Evolutionary conservation across 1,140 invertebrate genomes (phyloP).

Genomic region (Ceratosolen solmsi): DNA sequence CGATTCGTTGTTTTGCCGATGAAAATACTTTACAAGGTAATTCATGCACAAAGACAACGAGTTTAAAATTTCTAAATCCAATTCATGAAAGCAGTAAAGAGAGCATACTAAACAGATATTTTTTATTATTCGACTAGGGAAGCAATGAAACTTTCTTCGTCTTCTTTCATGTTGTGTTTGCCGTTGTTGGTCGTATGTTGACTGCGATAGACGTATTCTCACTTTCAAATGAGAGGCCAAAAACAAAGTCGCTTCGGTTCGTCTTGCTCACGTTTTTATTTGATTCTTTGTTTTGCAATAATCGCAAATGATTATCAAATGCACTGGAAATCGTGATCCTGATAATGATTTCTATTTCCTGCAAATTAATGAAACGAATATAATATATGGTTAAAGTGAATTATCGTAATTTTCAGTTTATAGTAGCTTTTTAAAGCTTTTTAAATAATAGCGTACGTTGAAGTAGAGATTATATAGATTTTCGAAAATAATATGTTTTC

Average conservation of each 20-base stretch:
- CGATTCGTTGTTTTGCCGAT: constrained; percentile 23
- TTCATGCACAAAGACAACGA: constrained; percentile 22
- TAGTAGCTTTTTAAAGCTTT: too few relatives aligned
- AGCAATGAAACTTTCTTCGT: constrained; percentile 40
- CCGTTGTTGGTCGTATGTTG: constrained; percentile 3
- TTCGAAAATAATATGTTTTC: too few relatives aligned
- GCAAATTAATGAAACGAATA: constrained; percentile 1
- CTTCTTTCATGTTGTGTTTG: not conserved
- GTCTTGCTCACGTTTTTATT: not conserved
- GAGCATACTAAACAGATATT: not conserved
- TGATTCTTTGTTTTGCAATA: constrained; percentile 46
- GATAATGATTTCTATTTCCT: constrained; percentile 26
- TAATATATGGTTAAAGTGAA: too few relatives aligned
- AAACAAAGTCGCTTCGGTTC: constrained; percentile 20
- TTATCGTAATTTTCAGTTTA: too few relatives aligned
- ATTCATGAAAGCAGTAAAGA: not conserved
- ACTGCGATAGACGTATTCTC: constrained; percentile 8
- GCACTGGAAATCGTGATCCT: constrained; percentile 43
- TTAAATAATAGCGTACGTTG: too few relatives aligned
- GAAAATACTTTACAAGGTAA: not conserved
- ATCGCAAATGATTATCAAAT: constrained; percentile 53
- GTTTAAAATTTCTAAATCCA: constrained; percentile 16
- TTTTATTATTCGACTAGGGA: constrained; percentile 30
- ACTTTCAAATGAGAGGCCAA: constrained; percentile 43
- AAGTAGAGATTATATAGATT: too few relatives aligned